Evolutionary conservation across 2,797 vertebrate species (phyloP).

Genomic region (Lepidocolaptes lacrymiger): DNA sequence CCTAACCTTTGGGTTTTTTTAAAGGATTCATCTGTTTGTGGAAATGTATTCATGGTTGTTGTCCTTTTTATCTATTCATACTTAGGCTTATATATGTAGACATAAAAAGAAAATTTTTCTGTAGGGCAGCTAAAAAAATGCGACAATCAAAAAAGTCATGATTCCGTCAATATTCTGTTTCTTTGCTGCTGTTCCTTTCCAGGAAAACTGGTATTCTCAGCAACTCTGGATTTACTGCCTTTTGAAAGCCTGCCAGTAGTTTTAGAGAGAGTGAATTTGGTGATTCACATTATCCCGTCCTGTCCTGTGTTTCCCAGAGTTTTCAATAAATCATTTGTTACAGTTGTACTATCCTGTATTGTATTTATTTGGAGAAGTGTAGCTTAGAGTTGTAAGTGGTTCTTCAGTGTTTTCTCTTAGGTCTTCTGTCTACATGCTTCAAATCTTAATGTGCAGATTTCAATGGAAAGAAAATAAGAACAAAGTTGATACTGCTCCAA

Average conservation of each 20-base stretch:
- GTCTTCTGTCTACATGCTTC: slow-evolving; percentile 21
- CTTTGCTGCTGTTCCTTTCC: not conserved
- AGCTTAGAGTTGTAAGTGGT: not conserved
- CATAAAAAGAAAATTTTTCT: not conserved
- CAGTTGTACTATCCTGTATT: not conserved
- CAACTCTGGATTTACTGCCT: slow-evolving; percentile 6
- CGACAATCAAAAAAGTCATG: not conserved
- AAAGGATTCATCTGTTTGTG: not conserved
- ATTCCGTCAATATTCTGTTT: not conserved
- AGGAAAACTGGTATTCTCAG: not conserved
- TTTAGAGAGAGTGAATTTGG: slow-evolving; percentile 30
- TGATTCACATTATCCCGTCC: slow-evolving; percentile 36
- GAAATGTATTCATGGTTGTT: not conserved
- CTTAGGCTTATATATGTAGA: not conserved
- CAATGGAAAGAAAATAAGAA: slow-evolving; percentile 35
- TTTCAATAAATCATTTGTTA: slow-evolving; percentile 39
- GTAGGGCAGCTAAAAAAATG: not conserved
- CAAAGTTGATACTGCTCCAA: slow-evolving; percentile 24
- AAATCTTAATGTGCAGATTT: slow-evolving; percentile 36
- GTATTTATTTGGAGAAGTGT: slow-evolving; percentile 16
- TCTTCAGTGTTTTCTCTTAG: not conserved
- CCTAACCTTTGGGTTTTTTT: not conserved
- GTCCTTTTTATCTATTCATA: not conserved
- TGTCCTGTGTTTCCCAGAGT: slow-evolving; percentile 9
- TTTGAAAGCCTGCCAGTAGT: slow-evolving; percentile 37